Conservation (phyloP, 2,797 vertebrate species). For the Sardinella longiceps region DNA sequence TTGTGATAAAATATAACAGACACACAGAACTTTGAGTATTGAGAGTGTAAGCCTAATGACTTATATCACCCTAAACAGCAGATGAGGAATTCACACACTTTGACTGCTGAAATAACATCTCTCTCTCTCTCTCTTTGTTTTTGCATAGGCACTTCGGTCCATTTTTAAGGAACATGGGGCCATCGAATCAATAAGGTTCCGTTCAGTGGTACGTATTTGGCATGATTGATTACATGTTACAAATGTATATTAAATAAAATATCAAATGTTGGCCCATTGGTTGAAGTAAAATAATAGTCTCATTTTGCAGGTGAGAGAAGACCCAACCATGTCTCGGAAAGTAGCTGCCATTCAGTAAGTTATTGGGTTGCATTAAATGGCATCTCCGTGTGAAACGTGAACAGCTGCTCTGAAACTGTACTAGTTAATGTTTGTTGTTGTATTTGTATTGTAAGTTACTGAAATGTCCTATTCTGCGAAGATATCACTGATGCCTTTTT, state of each 20-base stretch:
- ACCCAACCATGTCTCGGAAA: constrained; percentile 82
- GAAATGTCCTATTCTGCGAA: too few species aligned
- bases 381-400: neutral
- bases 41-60: neutral
- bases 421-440: neutral
- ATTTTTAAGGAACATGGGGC: constrained; percentile 53
- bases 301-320: constrained; percentile 84
- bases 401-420: neutral
- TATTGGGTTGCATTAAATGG: neutral
- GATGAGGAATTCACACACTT: too few species aligned
- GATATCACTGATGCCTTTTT: neutral
- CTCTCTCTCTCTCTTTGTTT: neutral
- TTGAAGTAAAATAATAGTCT: too few species aligned
- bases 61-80: neutral
- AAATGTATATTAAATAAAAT: too few species aligned
- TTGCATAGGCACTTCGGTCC: neutral
- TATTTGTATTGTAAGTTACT: neutral
- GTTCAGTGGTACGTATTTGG: constrained; percentile 82
- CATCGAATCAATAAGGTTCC: constrained; percentile 89
- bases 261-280: too few species aligned
- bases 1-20: neutral
- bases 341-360: constrained; percentile 88
- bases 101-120: neutral
- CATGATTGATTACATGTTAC: neutral
- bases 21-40: too few species aligned